These are phyloP conservation scores for Morone saxatilis DNA, from an alignment of 2,113 vertebrate species.

Conservation along the genomic window DNA sequence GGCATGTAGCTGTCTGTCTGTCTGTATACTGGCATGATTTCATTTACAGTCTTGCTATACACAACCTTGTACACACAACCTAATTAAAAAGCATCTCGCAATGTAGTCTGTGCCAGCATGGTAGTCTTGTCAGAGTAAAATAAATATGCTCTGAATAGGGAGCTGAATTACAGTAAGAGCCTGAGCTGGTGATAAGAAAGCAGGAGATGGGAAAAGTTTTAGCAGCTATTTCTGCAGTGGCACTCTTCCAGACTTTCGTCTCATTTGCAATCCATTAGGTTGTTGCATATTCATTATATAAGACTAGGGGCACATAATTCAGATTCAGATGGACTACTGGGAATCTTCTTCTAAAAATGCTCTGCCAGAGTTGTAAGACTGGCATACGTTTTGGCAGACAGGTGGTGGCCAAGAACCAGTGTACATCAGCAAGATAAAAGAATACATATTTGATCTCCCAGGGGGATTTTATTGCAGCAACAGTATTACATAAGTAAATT, in stretches of 20 bases:
- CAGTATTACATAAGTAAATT: no score
- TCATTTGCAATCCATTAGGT: constrained; percentile 59
- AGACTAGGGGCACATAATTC: constrained; percentile 42
- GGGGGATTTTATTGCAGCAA: neutral
- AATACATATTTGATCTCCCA: constrained; percentile 10
- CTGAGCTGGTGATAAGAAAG: constrained; percentile 1
- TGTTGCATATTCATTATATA: constrained; percentile 62
- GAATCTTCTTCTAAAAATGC: constrained; percentile 18
- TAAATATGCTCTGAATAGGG: constrained; percentile 62
- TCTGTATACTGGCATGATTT: constrained; percentile 47
- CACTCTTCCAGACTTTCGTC: constrained; percentile 35
- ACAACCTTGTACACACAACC: constrained; percentile 43
- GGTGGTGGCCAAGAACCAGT: constrained; percentile 22
- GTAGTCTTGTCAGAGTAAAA: constrained; percentile 56
- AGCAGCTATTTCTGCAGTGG: constrained; percentile 37
- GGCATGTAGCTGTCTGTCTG: constrained; percentile 14
- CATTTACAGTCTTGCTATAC: constrained; percentile 51
- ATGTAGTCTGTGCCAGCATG: constrained; percentile 38
- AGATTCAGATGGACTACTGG: constrained; percentile 37
- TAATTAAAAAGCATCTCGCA: constrained; percentile 63
- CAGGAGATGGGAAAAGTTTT: constrained; percentile 44
- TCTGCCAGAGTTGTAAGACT: constrained; percentile 1
- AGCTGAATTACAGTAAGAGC: constrained; percentile 13
- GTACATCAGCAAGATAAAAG: neutral
- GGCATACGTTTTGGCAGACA: constrained; percentile 1